Evolutionary conservation across 2,113 vertebrate species (phyloP).

Genomic region (Chrysochloris asiatica): DNA sequence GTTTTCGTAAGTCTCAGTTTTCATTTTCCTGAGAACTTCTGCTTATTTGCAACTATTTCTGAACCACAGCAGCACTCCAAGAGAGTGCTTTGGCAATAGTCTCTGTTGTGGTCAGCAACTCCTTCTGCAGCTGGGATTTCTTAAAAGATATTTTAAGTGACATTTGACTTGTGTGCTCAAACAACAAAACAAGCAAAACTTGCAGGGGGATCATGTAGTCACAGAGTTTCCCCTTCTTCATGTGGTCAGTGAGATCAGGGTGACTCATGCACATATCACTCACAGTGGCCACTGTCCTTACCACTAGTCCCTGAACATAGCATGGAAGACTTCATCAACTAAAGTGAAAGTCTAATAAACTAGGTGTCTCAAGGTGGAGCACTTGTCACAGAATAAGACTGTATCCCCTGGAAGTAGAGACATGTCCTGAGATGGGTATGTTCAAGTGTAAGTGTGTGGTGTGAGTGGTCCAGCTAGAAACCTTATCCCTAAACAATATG

Average conservation of each 20-base stretch:
- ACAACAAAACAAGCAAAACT: conserved; percentile 36
- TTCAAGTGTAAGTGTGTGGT: background rate
- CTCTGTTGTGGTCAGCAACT: conserved; percentile 54
- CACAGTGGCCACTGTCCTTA: background rate
- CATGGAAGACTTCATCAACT: background rate
- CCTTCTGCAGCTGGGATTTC: conserved; percentile 65
- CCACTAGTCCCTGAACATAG: background rate
- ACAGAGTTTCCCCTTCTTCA: background rate
- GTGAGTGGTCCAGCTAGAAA: background rate
- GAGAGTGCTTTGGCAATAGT: conserved; percentile 42
- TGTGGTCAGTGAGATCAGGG: background rate
- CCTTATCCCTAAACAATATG: background rate
- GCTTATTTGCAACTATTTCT: conserved; percentile 57
- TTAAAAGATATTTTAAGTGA: conserved; percentile 48
- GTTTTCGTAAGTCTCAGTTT: conserved; percentile 34
- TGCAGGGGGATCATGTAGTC: conserved; percentile 25
- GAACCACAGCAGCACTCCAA: conserved; percentile 8
- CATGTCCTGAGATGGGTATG: background rate
- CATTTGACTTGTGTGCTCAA: conserved; percentile 19
- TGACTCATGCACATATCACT: background rate
- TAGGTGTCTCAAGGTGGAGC: background rate
- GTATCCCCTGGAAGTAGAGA: background rate
- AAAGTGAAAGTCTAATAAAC: background rate
- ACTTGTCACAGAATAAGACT: background rate
- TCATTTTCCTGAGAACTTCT: conserved; percentile 39